A percentile compares a stretch with the other conserved stretches of the same genome.
These are phyloP conservation scores for Lepidocyrtoides sp. DNA, from an alignment of 2,888 invertebrate species.

Conservation along the genomic window DNA sequence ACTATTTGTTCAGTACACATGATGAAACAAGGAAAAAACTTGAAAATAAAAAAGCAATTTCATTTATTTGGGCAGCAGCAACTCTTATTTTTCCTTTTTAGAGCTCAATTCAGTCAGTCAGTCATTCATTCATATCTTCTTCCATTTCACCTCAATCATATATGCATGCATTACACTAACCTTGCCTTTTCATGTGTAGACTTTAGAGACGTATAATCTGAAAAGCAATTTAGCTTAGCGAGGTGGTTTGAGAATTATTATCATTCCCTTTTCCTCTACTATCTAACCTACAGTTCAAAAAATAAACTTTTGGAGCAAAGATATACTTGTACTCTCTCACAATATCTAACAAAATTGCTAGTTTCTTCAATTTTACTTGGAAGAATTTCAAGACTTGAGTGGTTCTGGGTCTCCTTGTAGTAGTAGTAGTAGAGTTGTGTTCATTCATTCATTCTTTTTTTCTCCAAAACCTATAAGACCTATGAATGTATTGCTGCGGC, in stretches of 20 bases:
- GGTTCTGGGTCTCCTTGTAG: not conserved
- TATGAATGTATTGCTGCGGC: not conserved
- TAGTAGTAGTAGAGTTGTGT: not conserved
- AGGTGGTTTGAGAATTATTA: too few relatives aligned
- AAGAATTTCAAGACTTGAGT: not conserved
- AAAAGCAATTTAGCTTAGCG: too few relatives aligned
- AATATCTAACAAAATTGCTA: not conserved
- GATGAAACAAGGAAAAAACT: not conserved
- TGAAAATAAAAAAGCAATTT: not conserved
- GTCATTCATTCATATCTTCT: too few relatives aligned
- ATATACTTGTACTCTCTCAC: not conserved
- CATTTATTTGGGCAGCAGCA: not conserved
- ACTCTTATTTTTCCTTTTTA: not conserved
- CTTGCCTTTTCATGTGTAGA: too few relatives aligned
- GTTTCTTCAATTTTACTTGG: not conserved
- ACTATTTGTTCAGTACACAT: constrained; percentile 13
- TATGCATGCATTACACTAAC: too few relatives aligned
- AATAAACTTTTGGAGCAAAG: not conserved
- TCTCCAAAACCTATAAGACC: not conserved
- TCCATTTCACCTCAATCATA: too few relatives aligned
- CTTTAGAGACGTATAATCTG: too few relatives aligned
- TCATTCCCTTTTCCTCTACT: too few relatives aligned
- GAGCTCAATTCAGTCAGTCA: too few relatives aligned
- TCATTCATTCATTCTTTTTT: constrained; percentile 29
- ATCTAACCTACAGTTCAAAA: not conserved